phyloP scores from a whole-genome alignment of 2,113 vertebrate species.

The Corythaixoides concolor region DNA sequence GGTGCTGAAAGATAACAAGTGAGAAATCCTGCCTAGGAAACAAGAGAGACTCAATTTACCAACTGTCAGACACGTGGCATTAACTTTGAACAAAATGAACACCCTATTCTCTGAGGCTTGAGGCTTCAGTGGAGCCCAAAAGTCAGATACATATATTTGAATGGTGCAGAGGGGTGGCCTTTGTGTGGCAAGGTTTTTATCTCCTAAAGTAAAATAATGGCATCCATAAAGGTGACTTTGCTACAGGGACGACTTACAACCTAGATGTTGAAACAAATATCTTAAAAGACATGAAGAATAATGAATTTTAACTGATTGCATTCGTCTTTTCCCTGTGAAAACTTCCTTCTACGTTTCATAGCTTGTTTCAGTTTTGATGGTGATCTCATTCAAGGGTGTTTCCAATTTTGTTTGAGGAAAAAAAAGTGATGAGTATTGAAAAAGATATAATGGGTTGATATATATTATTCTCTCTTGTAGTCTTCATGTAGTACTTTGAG shows the following conservation, averaged over 20 bases:
- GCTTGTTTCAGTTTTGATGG: not conserved
- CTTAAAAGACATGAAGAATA: not conserved
- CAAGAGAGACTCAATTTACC: conserved; percentile 54
- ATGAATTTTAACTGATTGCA: not conserved
- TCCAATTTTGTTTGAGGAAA: not conserved
- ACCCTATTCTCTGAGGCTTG: not conserved
- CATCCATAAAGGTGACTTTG: not conserved
- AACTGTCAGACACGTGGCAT: conserved; percentile 40
- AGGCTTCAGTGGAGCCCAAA: not conserved
- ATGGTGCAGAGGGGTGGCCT: not conserved
- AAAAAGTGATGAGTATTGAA: not conserved
- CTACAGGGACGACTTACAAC: not conserved
- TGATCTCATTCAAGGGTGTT: not conserved
- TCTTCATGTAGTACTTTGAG: not conserved
- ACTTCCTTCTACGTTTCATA: not conserved
- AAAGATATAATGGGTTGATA: not conserved
- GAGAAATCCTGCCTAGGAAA: conserved; percentile 50
- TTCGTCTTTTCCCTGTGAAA: not conserved
- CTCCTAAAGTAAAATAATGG: not conserved
- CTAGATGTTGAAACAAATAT: not conserved
- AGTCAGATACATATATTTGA: not conserved
- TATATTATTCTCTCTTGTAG: not conserved
- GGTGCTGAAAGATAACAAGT: conserved; percentile 45
- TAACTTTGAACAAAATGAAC: conserved; percentile 46
- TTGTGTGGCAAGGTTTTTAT: not conserved